A percentile compares a stretch with the other conserved stretches of the same genome.
These are phyloP conservation scores for Pachycephus smyrnensis DNA, from an alignment of 2,888 invertebrate species.

Conservation along the genomic window DNA sequence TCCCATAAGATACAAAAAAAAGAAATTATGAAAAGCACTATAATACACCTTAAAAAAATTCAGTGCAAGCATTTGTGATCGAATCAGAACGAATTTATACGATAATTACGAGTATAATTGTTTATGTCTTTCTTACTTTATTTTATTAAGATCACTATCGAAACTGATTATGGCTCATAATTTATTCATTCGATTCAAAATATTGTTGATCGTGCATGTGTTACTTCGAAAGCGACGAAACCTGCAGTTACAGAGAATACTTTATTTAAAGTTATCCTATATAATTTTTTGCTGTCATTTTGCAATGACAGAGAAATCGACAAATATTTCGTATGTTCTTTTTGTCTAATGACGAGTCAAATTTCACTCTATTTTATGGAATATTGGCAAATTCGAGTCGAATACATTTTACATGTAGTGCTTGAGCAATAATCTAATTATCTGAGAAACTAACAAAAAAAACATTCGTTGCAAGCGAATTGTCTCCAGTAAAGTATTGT, in stretches of 20 bases:
- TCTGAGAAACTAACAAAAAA: not conserved
- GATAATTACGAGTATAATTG: not conserved
- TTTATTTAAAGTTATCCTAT: not conserved
- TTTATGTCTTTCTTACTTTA: not conserved
- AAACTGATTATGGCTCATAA: not conserved
- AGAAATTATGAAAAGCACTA: not conserved
- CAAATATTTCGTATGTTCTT: not conserved
- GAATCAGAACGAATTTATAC: not conserved
- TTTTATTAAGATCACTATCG: not conserved
- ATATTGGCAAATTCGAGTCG: not conserved
- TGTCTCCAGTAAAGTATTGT: not conserved
- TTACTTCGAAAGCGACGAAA: not conserved
- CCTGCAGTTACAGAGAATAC: not conserved
- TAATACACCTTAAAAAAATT: not conserved
- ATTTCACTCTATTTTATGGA: not conserved
- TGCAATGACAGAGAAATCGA: not conserved
- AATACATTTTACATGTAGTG: not conserved
- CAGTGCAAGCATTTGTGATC: not conserved
- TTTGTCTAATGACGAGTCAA: not conserved
- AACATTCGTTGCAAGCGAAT: not conserved
- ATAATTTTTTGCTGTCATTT: not conserved
- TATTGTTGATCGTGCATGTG: not conserved
- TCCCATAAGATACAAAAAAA: constrained; percentile 20
- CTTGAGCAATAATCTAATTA: too few species aligned
- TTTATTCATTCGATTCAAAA: not conserved